These are phyloP conservation scores for Cephus pygmeus DNA, from an alignment of 2,888 invertebrate species.

Conservation along the genomic window DNA sequence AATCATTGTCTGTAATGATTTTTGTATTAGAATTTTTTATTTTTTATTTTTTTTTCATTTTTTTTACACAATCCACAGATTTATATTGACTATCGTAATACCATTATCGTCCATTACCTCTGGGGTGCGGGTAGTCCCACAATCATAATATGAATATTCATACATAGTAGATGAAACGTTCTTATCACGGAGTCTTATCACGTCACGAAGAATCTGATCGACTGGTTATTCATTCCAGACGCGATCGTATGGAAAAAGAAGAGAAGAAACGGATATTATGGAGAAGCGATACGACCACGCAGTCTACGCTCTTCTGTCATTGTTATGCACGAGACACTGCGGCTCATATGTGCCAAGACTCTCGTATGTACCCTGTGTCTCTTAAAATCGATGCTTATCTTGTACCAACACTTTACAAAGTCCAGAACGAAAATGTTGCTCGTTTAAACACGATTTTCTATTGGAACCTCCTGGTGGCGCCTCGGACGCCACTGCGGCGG, in stretches of 20 bases:
- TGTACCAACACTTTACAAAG: not conserved
- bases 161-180: not conserved
- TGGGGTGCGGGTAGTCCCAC: not conserved
- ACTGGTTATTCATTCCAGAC: constrained; percentile 9
- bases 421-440: not conserved
- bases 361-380: not conserved
- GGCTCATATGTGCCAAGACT: not conserved
- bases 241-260: constrained; percentile 4
- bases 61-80: not conserved
- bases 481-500: not conserved
- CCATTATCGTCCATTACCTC: not conserved
- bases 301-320: not conserved
- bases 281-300: constrained; percentile 1
- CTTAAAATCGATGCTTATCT: not conserved
- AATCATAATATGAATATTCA: not conserved
- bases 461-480: not conserved
- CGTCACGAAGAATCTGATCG: constrained; percentile 1
- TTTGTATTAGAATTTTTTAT: no score
- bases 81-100: not conserved
- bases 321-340: not conserved
- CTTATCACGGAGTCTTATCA: not conserved
- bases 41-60: no score
- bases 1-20: no score
- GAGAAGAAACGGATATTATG: not conserved
- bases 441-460: not conserved